A percentile compares a stretch with the other conserved stretches of the same genome.
Conservation (phyloP, 2,113 vertebrate genomes). For the Marmota flaviventris region DNA sequence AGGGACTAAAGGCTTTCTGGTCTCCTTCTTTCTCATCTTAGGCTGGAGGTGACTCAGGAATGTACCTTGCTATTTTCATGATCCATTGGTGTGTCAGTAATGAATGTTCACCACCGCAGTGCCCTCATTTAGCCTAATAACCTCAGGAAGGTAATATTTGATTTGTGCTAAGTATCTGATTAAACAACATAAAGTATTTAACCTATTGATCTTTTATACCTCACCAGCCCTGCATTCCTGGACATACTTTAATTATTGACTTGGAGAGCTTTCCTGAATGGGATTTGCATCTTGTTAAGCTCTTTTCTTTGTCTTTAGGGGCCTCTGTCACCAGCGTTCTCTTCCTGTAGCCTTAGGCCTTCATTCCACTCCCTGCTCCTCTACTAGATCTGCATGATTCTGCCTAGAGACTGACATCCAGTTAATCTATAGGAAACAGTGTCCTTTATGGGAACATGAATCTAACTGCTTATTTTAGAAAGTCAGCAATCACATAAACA, state of each 20-base stretch:
- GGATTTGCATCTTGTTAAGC: not conserved
- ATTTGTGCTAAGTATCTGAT: conserved; percentile 82
- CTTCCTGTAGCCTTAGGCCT: not conserved
- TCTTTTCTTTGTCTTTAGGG: conserved; percentile 31
- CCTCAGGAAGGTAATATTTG: conserved; percentile 77
- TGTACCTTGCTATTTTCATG: conserved; percentile 50
- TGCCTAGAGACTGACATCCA: not conserved
- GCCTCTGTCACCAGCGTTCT: not conserved
- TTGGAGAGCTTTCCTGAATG: conserved; percentile 48
- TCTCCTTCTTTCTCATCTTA: not conserved
- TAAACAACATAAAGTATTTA: conserved; percentile 84
- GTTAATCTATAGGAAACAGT: not conserved
- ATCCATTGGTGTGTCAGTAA: conserved; percentile 35
- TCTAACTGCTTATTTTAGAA: conserved; percentile 47
- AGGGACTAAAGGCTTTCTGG: not conserved
- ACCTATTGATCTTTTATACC: conserved; percentile 81
- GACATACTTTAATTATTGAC: conserved; percentile 65
- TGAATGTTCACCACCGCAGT: conserved; percentile 54
- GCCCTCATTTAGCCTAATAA: conserved; percentile 78
- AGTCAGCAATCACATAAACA: not conserved
- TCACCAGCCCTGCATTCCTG: conserved; percentile 24
- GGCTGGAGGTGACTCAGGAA: conserved; percentile 38
- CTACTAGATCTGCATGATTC: not conserved
- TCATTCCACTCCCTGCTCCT: not conserved
- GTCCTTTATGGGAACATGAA: not conserved